Conservation (phyloP, 2,113 vertebrate genomes). For the Cryptotis parvus region DNA sequence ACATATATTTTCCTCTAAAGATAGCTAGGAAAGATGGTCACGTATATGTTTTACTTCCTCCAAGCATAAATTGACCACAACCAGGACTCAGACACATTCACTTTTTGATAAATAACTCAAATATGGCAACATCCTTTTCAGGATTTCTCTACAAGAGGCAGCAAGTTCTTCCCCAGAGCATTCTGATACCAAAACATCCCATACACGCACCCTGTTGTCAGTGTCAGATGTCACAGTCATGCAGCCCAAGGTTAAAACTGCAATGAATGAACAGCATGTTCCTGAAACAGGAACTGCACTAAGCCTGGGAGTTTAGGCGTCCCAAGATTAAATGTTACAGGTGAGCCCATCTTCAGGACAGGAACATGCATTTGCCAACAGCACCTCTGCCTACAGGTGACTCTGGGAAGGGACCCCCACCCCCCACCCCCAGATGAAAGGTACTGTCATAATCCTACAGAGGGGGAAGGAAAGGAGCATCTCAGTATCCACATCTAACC, state of each 20-base stretch:
- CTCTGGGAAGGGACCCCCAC: background rate
- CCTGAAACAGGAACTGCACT: slow-evolving; percentile 65
- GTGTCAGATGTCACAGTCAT: slow-evolving; percentile 64
- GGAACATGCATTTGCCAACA: slow-evolving; percentile 55
- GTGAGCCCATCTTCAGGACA: slow-evolving; percentile 62
- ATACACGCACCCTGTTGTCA: slow-evolving; percentile 69
- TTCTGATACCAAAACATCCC: slow-evolving; percentile 70
- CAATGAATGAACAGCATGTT: slow-evolving; percentile 56
- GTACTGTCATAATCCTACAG: background rate
- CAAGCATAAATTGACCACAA: slow-evolving; percentile 64
- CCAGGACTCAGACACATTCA: slow-evolving; percentile 65
- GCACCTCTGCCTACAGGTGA: background rate
- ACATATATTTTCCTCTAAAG: slow-evolving; percentile 71
- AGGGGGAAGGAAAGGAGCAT: background rate
- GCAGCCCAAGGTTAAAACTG: slow-evolving; percentile 63
- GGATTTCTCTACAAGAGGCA: slow-evolving; percentile 82
- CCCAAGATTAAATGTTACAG: slow-evolving; percentile 60
- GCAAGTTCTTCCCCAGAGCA: slow-evolving; percentile 80
- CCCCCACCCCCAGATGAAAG: background rate
- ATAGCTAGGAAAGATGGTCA: slow-evolving; percentile 73
- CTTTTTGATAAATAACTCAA: slow-evolving; percentile 75
- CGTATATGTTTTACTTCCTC: slow-evolving; percentile 63
- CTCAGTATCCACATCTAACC: slow-evolving; percentile 48
- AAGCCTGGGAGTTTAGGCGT: slow-evolving; percentile 51
- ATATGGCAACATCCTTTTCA: slow-evolving; percentile 79